A percentile compares a stretch with the other conserved stretches of the same genome.
Evolutionary conservation across 2,888 invertebrate species (phyloP).

Genomic region (Tanaodytes sp.): DNA sequence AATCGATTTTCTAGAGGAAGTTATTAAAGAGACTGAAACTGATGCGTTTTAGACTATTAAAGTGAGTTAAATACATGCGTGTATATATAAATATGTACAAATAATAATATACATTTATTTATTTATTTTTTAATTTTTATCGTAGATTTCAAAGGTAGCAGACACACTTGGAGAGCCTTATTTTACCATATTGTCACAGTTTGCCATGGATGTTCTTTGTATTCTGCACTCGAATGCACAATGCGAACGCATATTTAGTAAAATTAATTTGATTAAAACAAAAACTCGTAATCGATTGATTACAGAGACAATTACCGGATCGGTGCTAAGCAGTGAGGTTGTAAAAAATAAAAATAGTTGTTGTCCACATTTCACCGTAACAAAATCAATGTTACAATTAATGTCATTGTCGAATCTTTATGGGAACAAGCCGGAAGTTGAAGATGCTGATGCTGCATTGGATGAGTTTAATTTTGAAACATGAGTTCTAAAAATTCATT

Average conservation of each 20-base stretch:
- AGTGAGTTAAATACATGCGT: too few species aligned
- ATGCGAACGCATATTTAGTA: constrained; percentile 9
- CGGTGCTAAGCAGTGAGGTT: not conserved
- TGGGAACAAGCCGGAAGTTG: not conserved
- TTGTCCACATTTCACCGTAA: not conserved
- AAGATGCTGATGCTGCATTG: not conserved
- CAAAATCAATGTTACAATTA: not conserved
- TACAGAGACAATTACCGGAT: too few species aligned
- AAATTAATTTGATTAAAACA: constrained; percentile 3
- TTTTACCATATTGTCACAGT: constrained; percentile 6
- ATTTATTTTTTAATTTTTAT: not conserved
- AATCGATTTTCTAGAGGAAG: constrained; percentile 38
- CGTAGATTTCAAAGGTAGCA: too few species aligned
- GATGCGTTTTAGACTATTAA: constrained; percentile 54
- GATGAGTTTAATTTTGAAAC: too few species aligned
- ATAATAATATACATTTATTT: not conserved
- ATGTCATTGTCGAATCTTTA: not conserved
- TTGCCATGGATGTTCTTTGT: constrained; percentile 10
- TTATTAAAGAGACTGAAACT: constrained; percentile 22
- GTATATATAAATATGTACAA: constrained; percentile 5
- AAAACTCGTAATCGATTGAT: constrained; percentile 1
- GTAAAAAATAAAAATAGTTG: not conserved
- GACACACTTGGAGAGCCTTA: too few species aligned
- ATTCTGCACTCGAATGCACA: constrained; percentile 3
- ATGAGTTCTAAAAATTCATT: too few species aligned